These are phyloP conservation scores for Sterna hirundo DNA, from an alignment of 2,113 vertebrate species.

Conservation along the genomic window DNA sequence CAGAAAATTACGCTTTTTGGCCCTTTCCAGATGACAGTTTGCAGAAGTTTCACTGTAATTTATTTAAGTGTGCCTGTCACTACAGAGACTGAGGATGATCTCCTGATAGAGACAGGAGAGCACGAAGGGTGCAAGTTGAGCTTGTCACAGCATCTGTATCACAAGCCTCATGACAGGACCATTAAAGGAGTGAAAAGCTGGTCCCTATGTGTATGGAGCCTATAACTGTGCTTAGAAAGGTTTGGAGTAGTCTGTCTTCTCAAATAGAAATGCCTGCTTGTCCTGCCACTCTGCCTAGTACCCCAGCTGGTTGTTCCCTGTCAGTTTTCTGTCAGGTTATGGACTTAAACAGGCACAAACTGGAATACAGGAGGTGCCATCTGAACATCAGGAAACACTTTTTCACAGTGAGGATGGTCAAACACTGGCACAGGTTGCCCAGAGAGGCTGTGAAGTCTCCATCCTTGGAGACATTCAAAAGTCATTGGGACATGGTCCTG, in stretches of 20 bases:
- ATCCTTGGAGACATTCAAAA: background rate
- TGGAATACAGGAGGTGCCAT: background rate
- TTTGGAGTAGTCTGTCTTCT: background rate
- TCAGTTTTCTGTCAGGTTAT: background rate
- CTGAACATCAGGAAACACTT: background rate
- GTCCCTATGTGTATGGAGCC: background rate
- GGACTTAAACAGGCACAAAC: background rate
- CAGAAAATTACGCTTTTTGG: background rate
- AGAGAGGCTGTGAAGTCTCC: background rate
- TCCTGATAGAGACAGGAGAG: background rate
- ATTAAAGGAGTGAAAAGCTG: background rate
- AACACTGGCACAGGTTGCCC: background rate
- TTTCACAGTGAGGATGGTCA: background rate
- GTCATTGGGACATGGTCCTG: background rate
- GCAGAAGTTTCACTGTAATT: background rate
- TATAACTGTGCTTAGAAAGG: background rate
- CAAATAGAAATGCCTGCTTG: background rate
- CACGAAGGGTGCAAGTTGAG: background rate
- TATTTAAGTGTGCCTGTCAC: background rate
- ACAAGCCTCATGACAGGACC: background rate
- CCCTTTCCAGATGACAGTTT: background rate
- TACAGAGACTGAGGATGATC: background rate
- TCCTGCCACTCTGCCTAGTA: background rate
- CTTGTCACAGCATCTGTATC: background rate
- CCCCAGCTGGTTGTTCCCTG: background rate